Percentiles rank a stretch among this genome's conserved stretches.
Conservation (phyloP, 1,140 invertebrate genomes). For the Prorops nasuta region DNA sequence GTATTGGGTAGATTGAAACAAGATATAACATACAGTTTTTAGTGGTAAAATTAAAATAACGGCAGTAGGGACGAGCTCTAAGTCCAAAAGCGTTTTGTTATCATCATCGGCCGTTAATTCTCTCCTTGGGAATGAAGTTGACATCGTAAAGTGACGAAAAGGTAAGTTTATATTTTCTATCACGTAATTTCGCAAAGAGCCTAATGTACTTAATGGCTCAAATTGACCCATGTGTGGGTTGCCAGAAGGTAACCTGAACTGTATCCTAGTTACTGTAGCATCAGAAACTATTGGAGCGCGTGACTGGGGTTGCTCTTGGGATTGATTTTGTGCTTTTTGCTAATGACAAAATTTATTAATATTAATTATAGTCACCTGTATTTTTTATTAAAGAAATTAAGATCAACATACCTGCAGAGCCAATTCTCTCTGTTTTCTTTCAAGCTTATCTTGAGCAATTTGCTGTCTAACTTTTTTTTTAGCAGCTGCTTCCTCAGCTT, state of each 20-base stretch:
- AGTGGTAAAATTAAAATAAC: conserved; percentile 75
- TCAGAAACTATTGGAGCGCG: conserved; percentile 32
- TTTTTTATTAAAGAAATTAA: background rate
- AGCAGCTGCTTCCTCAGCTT: conserved; percentile 66
- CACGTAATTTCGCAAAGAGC: conserved; percentile 61
- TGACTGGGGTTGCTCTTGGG: conserved; percentile 16
- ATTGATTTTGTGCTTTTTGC: conserved; percentile 20
- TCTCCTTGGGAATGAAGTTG: conserved; percentile 76
- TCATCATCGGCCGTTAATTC: conserved; percentile 68
- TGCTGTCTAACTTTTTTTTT: conserved; percentile 69
- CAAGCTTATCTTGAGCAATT: conserved; percentile 73
- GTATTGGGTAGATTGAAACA: conserved; percentile 4
- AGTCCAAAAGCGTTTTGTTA: conserved; percentile 62
- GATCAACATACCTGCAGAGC: conserved; percentile 27
- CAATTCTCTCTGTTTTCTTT: conserved; percentile 53
- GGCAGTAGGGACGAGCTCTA: conserved; percentile 77
- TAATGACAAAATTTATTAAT: conserved; percentile 19
- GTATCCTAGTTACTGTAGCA: conserved; percentile 63
- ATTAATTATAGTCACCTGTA: conserved; percentile 10
- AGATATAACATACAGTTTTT: conserved; percentile 38
- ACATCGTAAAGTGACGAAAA: conserved; percentile 66
- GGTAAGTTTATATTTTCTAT: conserved; percentile 56
- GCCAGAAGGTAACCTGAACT: conserved; percentile 82
- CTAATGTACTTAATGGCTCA: conserved; percentile 59
- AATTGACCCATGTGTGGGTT: conserved; percentile 66